Evolutionary conservation across 35 echinoderm and acorn worm species (phyloP), one percentile per base, ranked within the genome.

Genomic region (Ptychodera flava): DNA sequence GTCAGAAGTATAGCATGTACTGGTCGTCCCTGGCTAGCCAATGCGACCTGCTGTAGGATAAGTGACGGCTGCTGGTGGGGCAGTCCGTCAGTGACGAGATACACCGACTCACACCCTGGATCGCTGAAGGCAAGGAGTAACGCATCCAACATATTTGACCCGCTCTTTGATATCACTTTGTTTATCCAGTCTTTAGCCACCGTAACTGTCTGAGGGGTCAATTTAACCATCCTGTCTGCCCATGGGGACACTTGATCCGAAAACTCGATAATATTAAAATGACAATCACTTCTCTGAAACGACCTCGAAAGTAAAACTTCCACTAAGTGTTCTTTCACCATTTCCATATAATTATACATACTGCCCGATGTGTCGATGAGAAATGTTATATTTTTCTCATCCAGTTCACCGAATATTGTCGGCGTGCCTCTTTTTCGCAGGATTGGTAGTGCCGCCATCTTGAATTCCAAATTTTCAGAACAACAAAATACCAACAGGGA

Each of bases 61-160:
- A 35, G 45, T 15, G 85, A 79, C 28, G 96, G 85, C 16, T 77
- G 84, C 83, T 99, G 96, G 37, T 99, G 92, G 0, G 96, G 96
- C 31, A 97, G 85, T 30, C 96, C 90, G 76, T 99, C 96, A n/a
- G 96, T 94, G 1, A 99, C 83, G 0, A 99, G 79, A 79, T 99
- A 94, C 35, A 99, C 81, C 1, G 90, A 88, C 28, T 99, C 92
- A 76, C 96, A 99, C 10, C 77, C 81, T 22, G 85, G 86, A 77
- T 99, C 92, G 15, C 87, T 31, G 45, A 88, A 94, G 22, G 90
- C 93, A 0, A 88, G 85, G 1, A 88, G 76, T 14, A 99, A 85
- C 15, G 93, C 96, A 89, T 99, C 96, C n/a, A 94, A 77, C 0
- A 93, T 93, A 87, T 99, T 99, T 16, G 96, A 94, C 16, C 96